These are phyloP conservation scores for Tipula confusa DNA, from an alignment of 2,888 invertebrate species.

Conservation along the genomic window DNA sequence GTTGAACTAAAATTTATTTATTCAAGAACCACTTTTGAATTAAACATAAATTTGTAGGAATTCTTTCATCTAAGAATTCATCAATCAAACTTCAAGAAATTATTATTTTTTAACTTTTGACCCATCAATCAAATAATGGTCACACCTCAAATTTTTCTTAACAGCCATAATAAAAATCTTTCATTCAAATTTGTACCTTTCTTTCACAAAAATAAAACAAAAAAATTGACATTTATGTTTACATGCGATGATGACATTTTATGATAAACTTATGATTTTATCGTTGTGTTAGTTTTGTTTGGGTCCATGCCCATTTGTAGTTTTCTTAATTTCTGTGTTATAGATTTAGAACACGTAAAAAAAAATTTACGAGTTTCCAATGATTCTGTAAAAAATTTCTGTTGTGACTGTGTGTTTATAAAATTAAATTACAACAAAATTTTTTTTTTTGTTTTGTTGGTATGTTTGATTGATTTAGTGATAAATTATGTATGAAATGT, in stretches of 20 bases:
- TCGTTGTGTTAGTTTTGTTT: background rate
- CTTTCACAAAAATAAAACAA: background rate
- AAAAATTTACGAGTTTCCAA: background rate
- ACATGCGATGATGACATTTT: constrained; percentile 25
- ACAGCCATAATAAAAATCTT: background rate
- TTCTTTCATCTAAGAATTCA: background rate
- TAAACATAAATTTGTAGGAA: background rate
- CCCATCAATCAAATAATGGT: background rate
- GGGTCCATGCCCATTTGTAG: background rate
- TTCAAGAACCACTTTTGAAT: background rate
- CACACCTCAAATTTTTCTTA: background rate
- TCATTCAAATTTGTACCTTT: constrained; percentile 14
- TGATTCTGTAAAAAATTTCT: background rate
- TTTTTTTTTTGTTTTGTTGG: background rate
- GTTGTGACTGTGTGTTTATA: background rate
- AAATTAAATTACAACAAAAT: background rate
- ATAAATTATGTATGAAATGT: constrained; percentile 20
- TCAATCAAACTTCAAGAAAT: background rate
- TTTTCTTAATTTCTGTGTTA: background rate
- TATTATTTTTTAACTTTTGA: background rate
- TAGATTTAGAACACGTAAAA: background rate
- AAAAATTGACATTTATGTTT: background rate
- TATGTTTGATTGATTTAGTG: constrained; percentile 13
- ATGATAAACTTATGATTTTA: background rate
- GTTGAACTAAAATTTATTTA: too few species aligned